Evolutionary conservation across 2,888 invertebrate genomes (phyloP), one percentile per base, ranked within the genome.

Genomic region (Maniola hyperantus): DNA sequence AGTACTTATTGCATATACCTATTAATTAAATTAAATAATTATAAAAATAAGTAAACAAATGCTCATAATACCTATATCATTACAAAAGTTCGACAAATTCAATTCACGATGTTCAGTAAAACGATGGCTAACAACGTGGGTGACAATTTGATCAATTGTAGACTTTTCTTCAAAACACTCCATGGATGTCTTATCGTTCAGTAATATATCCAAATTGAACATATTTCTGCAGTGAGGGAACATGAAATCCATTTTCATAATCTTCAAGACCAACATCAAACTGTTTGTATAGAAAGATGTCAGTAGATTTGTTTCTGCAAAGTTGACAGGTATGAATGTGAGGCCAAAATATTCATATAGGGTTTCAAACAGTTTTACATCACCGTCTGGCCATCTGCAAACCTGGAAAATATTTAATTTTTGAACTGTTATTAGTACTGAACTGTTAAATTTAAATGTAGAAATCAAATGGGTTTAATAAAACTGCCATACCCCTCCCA

Each of bases 191-290:
- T 83, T 89, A 62, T 89, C 87, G 75, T 90, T 86, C 57, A 90
- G 85, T 7, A 91, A 68, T 44, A 92, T 74, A 57, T 91, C 88
- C 51, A 91, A 71, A 69, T 80, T 87, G 42, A 76, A 87, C 89
- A 89, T 89, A 57, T 77, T 86, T 44, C 84, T 80, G 66, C 81
- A 75, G 54, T 81, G 83, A 0, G 87, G 85, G 67, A 91, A 89
- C 78, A 89, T 81, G 64, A 90, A 92, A 66, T 91, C 90, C 13
- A 81, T 73, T 72, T 84, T 86, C 39, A 89, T 78, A 4, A 90
- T 80, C 67, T 88, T 87, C 10, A 80, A 46, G 39, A 92, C 72
- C 5, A 91, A 73, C 33, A 69, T 76, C 0, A 91, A 73, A 64
- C 81, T 90, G 64, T 81, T 84, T 15, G 91, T 89, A 68, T 91